A percentile compares a stretch with the other conserved stretches of the same genome.
These are phyloP conservation scores for Dipodomys ordii DNA, from an alignment of 2,113 vertebrate genomes.

Conservation along the genomic window DNA sequence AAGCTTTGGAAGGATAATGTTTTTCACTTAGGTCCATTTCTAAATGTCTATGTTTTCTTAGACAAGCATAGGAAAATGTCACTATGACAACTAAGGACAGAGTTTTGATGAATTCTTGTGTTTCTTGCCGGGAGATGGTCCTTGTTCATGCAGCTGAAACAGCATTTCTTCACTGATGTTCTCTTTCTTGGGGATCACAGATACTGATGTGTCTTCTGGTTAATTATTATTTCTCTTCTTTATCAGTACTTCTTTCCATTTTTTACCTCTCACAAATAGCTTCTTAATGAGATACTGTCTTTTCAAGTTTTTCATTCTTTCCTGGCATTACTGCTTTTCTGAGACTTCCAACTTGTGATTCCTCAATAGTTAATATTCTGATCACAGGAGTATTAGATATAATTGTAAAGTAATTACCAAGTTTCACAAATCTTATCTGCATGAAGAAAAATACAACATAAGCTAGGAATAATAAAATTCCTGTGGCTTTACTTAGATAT, in stretches of 20 bases:
- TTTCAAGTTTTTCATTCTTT: neutral
- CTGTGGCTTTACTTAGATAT: neutral
- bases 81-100: neutral
- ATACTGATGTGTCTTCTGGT: neutral
- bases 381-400: no score
- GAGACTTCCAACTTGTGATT: neutral
- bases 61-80: neutral
- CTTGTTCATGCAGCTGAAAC: neutral
- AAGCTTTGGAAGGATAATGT: neutral
- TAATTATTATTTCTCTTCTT: neutral
- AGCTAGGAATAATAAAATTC: neutral
- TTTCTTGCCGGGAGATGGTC: neutral
- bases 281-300: neutral
- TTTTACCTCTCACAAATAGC: neutral
- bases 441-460: neutral
- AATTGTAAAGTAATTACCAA: no score
- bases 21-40: neutral
- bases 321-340: neutral
- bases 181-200: neutral
- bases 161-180: no score
- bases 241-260: neutral
- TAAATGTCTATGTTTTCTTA: neutral
- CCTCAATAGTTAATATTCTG: neutral
- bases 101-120: neutral
- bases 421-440: no score